Evolutionary conservation across 1,140 invertebrate species (phyloP).

Genomic region (Himalopsyche phryganea): DNA sequence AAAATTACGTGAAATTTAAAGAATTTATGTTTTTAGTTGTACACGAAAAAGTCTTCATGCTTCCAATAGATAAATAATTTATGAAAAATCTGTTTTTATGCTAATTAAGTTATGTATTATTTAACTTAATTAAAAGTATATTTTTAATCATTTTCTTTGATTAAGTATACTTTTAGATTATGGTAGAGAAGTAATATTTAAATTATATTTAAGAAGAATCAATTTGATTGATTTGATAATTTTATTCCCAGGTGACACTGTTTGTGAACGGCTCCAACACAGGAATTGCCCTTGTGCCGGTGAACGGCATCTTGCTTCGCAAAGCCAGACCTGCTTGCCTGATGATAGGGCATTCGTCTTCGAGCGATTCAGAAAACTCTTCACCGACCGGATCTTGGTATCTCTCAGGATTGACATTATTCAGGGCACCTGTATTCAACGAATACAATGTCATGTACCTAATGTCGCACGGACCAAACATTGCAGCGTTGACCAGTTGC

Average conservation of each 20-base stretch:
- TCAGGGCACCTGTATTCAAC: constrained; percentile 38
- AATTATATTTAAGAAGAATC: too few relatives aligned
- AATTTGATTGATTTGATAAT: too few relatives aligned
- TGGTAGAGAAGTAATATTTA: too few relatives aligned
- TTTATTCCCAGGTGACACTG: constrained; percentile 51
- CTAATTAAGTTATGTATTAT: too few relatives aligned
- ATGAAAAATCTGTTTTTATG: too few relatives aligned
- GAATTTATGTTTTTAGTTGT: too few relatives aligned
- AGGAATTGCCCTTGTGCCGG: constrained; percentile 41
- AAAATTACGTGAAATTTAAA: too few relatives aligned
- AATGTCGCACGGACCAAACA: constrained; percentile 42
- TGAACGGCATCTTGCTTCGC: constrained; percentile 52
- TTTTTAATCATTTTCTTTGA: too few relatives aligned
- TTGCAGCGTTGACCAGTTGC: constrained; percentile 17
- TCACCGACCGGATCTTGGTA: constrained; percentile 33
- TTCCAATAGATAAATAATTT: too few relatives aligned
- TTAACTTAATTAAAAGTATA: too few relatives aligned
- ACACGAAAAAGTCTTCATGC: too few relatives aligned
- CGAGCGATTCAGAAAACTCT: constrained; percentile 11
- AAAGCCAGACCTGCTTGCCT: constrained; percentile 48
- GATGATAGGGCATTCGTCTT: constrained; percentile 44
- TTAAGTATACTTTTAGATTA: too few relatives aligned
- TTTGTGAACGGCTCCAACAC: constrained; percentile 49
- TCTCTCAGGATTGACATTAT: constrained; percentile 37
- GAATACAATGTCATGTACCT: constrained; percentile 40